A percentile compares a stretch with the other conserved stretches of the same genome.
Conservation (phyloP, 2,797 vertebrate genomes). For the Chiroxiphia lanceolata region DNA sequence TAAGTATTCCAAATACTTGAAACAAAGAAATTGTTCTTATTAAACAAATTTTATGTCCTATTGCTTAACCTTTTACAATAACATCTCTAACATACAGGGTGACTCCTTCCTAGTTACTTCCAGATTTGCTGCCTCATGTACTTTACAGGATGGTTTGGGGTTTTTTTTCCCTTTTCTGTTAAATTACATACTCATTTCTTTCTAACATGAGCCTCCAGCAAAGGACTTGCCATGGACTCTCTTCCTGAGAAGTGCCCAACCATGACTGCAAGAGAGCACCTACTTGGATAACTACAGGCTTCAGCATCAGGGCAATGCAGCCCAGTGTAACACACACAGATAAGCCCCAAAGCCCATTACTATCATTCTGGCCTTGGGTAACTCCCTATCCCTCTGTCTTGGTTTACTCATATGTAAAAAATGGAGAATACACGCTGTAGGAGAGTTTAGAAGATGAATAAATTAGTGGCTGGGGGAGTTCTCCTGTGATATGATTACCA, state of each 20-base stretch:
- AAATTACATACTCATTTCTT: not conserved
- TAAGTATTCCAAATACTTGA: not conserved
- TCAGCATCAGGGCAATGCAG: not conserved
- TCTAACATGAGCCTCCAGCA: not conserved
- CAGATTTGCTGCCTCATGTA: not conserved
- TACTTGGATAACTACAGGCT: not conserved
- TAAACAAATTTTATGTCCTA: not conserved
- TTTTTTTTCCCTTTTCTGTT: not conserved
- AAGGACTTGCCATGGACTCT: not conserved
- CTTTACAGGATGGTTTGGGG: not conserved
- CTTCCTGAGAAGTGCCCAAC: not conserved
- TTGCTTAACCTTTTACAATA: not conserved
- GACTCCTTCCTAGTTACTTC: not conserved
- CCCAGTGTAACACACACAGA: not conserved
- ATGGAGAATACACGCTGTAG: not conserved
- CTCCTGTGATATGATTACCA: not conserved
- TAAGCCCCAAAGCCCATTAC: not conserved
- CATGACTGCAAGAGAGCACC: not conserved
- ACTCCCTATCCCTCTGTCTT: not conserved
- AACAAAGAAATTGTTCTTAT: not conserved
- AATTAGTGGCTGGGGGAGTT: not conserved
- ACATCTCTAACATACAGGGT: not conserved
- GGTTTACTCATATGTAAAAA: not conserved
- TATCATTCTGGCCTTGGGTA: not conserved
- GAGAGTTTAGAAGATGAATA: not conserved